Evolutionary conservation across 2,113 vertebrate genomes (phyloP).

Genomic region (Megaleporinus macrocephalus): DNA sequence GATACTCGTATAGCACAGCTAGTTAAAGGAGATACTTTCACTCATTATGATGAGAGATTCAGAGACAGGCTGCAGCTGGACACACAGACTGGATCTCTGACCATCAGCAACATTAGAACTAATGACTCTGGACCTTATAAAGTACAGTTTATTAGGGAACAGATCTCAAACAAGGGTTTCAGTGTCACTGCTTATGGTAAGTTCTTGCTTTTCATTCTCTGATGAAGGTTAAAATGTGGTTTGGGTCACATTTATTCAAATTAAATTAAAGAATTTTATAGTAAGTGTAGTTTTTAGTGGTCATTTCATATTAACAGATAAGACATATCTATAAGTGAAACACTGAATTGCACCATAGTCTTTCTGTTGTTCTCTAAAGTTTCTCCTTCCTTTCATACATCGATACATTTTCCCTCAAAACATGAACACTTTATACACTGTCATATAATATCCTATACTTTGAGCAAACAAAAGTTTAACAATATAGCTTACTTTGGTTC

Average conservation of each 20-base stretch:
- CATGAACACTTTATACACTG: too few species aligned
- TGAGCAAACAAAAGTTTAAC: too few species aligned
- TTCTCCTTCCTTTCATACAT: too few species aligned
- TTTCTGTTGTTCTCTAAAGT: too few species aligned
- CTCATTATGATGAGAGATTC: background rate
- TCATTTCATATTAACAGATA: too few species aligned
- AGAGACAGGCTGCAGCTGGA: slow-evolving; percentile 14
- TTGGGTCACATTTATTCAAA: background rate
- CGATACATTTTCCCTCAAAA: too few species aligned
- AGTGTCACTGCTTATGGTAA: slow-evolving; percentile 33
- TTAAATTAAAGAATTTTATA: background rate
- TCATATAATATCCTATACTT: too few species aligned
- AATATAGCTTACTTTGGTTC: too few species aligned
- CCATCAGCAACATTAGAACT: slow-evolving; percentile 1
- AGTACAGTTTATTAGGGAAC: background rate
- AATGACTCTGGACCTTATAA: slow-evolving; percentile 29
- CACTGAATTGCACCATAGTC: too few species aligned
- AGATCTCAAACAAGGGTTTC: background rate
- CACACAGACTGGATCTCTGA: slow-evolving; percentile 25
- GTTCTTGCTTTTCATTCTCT: background rate
- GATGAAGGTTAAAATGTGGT: background rate
- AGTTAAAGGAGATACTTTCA: background rate
- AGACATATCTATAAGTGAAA: too few species aligned
- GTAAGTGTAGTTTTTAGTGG: background rate
- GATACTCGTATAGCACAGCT: background rate